Conservation (phyloP, 2,797 vertebrate species). For the Luscinia megarhynchos region DNA sequence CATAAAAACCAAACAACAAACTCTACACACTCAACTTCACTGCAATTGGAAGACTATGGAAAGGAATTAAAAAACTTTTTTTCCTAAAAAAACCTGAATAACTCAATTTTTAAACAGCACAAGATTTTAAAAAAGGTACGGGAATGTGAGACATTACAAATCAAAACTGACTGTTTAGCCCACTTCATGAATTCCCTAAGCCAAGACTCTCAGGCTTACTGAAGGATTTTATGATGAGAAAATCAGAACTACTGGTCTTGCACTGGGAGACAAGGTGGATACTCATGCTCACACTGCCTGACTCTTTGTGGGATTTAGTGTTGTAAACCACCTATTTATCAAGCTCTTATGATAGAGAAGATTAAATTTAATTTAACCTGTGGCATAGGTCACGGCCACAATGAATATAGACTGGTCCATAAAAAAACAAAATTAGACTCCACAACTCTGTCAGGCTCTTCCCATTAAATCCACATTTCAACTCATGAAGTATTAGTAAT, state of each 20-base stretch:
- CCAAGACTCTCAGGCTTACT: not conserved
- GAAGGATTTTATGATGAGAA: not conserved
- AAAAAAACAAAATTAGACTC: not conserved
- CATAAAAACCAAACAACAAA: not conserved
- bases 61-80: rapidly evolving
- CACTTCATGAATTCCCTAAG: not conserved
- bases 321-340: not conserved
- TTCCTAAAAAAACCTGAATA: not conserved
- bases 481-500: not conserved
- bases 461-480: not conserved
- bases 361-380: not conserved
- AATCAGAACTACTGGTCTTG: not conserved
- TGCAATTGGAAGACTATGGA: not conserved
- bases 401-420: not conserved
- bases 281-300: not conserved
- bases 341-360: not conserved
- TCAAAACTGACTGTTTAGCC: not conserved
- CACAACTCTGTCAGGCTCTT: not conserved
- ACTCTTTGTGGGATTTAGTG: not conserved
- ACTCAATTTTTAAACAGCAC: not conserved
- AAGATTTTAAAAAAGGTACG: not conserved
- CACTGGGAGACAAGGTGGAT: not conserved
- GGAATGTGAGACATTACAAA: not conserved
- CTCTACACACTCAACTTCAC: not conserved
- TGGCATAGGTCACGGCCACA: not conserved